A percentile compares a stretch with the other conserved stretches of the same genome.
Evolutionary conservation across 2,888 invertebrate genomes (phyloP).

Genomic region (Halictus quadricinctus): DNA sequence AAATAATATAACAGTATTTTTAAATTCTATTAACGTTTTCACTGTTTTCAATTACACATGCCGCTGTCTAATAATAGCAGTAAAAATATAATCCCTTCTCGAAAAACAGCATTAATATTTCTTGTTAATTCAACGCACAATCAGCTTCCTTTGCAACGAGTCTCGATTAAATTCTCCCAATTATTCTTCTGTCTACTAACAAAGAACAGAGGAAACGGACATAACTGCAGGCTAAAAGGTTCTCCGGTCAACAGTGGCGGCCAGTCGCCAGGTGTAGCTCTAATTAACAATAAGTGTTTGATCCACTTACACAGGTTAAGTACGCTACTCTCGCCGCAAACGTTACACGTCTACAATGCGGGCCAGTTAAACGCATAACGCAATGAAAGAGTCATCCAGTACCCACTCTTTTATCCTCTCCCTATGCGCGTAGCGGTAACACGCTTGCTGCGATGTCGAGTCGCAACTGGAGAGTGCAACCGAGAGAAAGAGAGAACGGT

Average conservation of each 20-base stretch:
- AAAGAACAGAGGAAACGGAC: background rate
- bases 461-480: background rate
- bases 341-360: background rate
- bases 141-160: background rate
- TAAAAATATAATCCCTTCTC: background rate
- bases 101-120: background rate
- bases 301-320: background rate
- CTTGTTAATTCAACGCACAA: background rate
- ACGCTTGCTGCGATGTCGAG: background rate
- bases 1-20: too few relatives aligned
- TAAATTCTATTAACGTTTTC: too few relatives aligned
- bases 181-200: background rate
- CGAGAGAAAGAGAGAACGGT: background rate
- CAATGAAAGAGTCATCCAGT: conserved; percentile 14
- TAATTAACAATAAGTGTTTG: background rate
- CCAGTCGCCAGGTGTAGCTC: background rate
- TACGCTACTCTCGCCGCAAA: background rate
- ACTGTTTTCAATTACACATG: too few relatives aligned
- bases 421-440: background rate
- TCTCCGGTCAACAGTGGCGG: background rate
- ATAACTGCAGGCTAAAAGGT: background rate
- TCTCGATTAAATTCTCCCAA: background rate
- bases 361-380: conserved; percentile 9
- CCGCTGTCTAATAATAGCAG: background rate
- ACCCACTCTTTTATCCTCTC: background rate